These are phyloP conservation scores for Meteorus cinctellus DNA, from an alignment of 2,888 invertebrate genomes.

Conservation along the genomic window DNA sequence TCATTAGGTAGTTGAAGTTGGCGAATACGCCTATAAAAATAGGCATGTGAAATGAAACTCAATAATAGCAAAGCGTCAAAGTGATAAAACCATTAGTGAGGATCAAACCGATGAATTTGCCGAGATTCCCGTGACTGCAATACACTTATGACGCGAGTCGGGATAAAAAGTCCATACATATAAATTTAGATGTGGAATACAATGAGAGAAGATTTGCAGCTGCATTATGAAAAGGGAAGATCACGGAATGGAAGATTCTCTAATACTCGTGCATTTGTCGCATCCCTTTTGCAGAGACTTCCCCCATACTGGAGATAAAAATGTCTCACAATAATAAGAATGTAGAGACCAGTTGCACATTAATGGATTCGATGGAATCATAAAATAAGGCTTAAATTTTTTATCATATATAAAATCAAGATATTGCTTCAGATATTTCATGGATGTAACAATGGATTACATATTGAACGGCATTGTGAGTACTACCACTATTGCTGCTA, in stretches of 20 bases:
- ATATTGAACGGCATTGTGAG: not conserved
- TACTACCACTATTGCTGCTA: slow-evolving; percentile 16
- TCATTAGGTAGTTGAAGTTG: slow-evolving; percentile 6
- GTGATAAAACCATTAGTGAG: slow-evolving; percentile 70
- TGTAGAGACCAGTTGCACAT: not conserved
- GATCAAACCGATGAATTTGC: slow-evolving; percentile 58
- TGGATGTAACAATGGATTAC: slow-evolving; percentile 26
- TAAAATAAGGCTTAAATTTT: not conserved
- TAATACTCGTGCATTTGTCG: slow-evolving; percentile 44
- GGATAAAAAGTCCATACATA: slow-evolving; percentile 14
- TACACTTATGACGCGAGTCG: slow-evolving; percentile 39
- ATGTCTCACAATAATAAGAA: not conserved
- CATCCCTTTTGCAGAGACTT: slow-evolving; percentile 10
- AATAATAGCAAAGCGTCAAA: slow-evolving; percentile 70
- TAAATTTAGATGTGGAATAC: slow-evolving; percentile 14
- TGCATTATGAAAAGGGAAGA: slow-evolving; percentile 45
- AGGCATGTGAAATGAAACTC: slow-evolving; percentile 57
- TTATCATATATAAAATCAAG: not conserved
- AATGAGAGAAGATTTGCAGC: slow-evolving; percentile 1
- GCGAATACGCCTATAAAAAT: not conserved
- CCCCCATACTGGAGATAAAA: not conserved
- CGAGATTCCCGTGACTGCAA: slow-evolving; percentile 58
- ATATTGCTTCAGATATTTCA: slow-evolving; percentile 6
- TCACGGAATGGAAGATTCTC: slow-evolving; percentile 45
- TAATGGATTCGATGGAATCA: slow-evolving; percentile 1